Conservation (phyloP, 2,797 vertebrate genomes). For the Chaetodon trifasciatus region DNA sequence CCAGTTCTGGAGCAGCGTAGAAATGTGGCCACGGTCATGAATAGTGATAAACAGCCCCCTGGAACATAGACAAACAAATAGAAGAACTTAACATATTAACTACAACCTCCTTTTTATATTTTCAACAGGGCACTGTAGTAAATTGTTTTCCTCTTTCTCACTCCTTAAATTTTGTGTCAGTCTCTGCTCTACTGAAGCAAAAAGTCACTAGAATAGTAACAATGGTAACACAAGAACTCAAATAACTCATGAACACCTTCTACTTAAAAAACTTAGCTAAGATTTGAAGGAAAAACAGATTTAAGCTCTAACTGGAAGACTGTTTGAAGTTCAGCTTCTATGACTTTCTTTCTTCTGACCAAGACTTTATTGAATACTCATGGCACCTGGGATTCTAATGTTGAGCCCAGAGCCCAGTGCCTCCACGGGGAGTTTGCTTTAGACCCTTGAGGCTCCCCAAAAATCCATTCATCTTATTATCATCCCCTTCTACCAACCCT, state of each 20-base stretch:
- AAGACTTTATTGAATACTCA: constrained; percentile 58
- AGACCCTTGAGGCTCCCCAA: constrained; percentile 42
- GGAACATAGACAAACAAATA: constrained; percentile 44
- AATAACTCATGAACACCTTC: constrained; percentile 10
- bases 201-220: constrained; percentile 10
- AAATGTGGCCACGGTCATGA: constrained; percentile 93
- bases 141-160: neutral
- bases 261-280: constrained; percentile 20
- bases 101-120: constrained; percentile 7
- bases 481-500: constrained; percentile 4
- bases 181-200: neutral
- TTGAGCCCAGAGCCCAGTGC: constrained; percentile 47
- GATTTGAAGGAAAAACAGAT: constrained; percentile 48
- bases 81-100: neutral
- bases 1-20: constrained; percentile 94
- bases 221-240: constrained; percentile 10
- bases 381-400: constrained; percentile 50
- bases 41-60: constrained; percentile 97
- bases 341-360: constrained; percentile 39
- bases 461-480: constrained; percentile 52
- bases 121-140: neutral
- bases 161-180: neutral
- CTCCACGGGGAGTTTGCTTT: constrained; percentile 59
- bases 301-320: constrained; percentile 29
- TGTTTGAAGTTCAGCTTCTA: constrained; percentile 51